Conservation (phyloP, 2,888 invertebrate species). For the Cetonia aurata region DNA sequence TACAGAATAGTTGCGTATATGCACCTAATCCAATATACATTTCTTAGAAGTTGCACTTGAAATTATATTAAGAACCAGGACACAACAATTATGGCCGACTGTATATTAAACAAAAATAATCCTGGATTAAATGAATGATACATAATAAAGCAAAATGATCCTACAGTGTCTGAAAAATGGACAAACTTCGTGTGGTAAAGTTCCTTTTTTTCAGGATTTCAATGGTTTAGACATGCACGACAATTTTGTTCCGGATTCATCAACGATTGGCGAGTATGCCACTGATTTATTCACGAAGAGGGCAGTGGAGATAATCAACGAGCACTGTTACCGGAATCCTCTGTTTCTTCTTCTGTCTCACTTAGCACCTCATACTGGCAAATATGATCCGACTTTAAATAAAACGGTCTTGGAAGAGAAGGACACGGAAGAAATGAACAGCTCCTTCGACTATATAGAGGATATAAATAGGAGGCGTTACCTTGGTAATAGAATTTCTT, state of each 20-base stretch:
- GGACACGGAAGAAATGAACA: conserved; percentile 69
- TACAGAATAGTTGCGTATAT: no score
- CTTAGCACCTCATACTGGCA: conserved; percentile 80
- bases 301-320: conserved; percentile 73
- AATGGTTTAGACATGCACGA: conserved; percentile 67
- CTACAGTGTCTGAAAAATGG: no score
- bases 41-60: no score
- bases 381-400: conserved; percentile 63
- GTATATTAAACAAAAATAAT: no score
- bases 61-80: no score
- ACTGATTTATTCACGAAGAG: conserved; percentile 79
- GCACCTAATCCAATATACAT: no score
- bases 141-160: no score
- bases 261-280: conserved; percentile 73
- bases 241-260: conserved; percentile 66
- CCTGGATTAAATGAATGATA: no score
- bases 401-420: conserved; percentile 79
- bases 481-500: conserved; percentile 71
- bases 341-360: conserved; percentile 85
- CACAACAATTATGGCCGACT: no score
- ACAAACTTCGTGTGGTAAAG: no score
- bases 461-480: conserved; percentile 75
- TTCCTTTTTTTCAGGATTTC: conserved; percentile 60
- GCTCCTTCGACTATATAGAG: conserved; percentile 76
- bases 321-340: conserved; percentile 72